Evolutionary conservation across 2,888 invertebrate species (phyloP).

Genomic region (Pseudococcus longispinus): DNA sequence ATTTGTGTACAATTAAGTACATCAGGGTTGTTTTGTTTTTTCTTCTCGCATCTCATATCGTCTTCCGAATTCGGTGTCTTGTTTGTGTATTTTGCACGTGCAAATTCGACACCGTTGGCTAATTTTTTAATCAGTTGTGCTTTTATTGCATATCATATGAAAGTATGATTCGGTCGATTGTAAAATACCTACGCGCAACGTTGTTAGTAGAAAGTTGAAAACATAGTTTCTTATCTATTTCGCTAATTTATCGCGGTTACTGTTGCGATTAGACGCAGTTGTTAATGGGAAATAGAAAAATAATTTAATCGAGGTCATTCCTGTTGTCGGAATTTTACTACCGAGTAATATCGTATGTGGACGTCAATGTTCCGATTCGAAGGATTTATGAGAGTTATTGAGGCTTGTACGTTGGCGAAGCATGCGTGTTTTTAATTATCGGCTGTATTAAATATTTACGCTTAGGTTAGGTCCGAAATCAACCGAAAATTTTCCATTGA

Average conservation of each 20-base stretch:
- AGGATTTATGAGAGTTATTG: background rate
- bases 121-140: background rate
- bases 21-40: background rate
- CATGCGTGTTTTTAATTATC: background rate
- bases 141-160: background rate
- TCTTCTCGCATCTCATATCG: background rate
- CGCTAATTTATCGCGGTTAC: background rate
- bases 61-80: background rate
- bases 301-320: background rate
- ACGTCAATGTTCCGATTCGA: background rate
- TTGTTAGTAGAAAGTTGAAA: background rate
- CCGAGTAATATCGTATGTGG: background rate
- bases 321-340: background rate
- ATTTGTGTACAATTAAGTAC: constrained; percentile 12
- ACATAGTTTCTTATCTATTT: background rate
- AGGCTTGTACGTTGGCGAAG: background rate
- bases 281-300: background rate
- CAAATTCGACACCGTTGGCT: background rate
- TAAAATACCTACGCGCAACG: background rate
- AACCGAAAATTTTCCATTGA: background rate
- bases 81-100: background rate
- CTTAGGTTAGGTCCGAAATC: background rate
- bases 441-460: background rate
- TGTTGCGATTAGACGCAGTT: background rate
- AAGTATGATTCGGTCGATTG: background rate